These are phyloP conservation scores for Mungos mungo DNA, from an alignment of 2,113 vertebrate genomes.

Conservation along the genomic window DNA sequence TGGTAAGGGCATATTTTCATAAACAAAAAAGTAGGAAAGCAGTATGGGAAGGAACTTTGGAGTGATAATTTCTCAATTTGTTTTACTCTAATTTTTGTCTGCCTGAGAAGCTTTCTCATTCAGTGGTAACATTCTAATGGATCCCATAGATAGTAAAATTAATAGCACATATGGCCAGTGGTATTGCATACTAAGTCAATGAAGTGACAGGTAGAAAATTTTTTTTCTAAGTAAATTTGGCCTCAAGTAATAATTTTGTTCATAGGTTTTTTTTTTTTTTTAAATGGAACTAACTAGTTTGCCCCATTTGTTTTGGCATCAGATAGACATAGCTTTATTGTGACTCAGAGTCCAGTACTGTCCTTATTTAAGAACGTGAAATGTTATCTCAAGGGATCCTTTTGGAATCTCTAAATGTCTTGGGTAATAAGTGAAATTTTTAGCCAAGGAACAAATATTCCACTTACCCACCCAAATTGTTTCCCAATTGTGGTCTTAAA, in stretches of 20 bases:
- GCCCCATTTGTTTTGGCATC: slow-evolving; percentile 73
- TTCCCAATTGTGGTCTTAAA: slow-evolving; percentile 51
- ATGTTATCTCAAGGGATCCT: slow-evolving; percentile 72
- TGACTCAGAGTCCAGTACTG: slow-evolving; percentile 57
- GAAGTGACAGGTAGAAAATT: not conserved
- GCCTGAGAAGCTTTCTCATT: not conserved
- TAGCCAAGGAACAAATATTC: slow-evolving; percentile 56
- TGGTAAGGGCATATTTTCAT: slow-evolving; percentile 27
- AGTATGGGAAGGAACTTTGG: not conserved
- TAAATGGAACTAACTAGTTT: slow-evolving; percentile 45
- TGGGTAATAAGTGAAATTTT: slow-evolving; percentile 69
- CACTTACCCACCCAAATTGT: slow-evolving; percentile 52
- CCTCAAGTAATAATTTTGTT: slow-evolving; percentile 27
- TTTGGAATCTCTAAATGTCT: slow-evolving; percentile 67
- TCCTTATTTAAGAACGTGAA: slow-evolving; percentile 73
- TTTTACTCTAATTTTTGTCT: slow-evolving; percentile 56
- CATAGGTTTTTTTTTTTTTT: not conserved
- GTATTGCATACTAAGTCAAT: not conserved
- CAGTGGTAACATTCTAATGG: not conserved
- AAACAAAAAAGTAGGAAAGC: not conserved
- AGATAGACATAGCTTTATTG: slow-evolving; percentile 55
- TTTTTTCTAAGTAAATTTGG: slow-evolving; percentile 38
- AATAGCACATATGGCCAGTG: not conserved
- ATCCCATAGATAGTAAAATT: not conserved
- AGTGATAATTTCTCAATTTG: slow-evolving; percentile 30